These are phyloP conservation scores for Pangasius mekongensis DNA, from an alignment of 2,797 vertebrate genomes.

Conservation along the genomic window DNA sequence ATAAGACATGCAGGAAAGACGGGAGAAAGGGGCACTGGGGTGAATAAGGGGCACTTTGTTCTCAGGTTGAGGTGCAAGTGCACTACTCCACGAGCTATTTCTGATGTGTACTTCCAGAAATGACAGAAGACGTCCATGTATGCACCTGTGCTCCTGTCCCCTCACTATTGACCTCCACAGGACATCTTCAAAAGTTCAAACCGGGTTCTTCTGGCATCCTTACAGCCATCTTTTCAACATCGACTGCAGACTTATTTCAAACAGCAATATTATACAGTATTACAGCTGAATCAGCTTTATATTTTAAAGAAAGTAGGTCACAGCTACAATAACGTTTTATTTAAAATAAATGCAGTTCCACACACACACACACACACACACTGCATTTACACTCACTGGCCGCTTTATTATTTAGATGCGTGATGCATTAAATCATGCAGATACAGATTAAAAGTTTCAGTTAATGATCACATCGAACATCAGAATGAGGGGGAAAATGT, in stretches of 20 bases:
- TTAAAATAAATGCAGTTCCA: not conserved
- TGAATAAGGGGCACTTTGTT: not conserved
- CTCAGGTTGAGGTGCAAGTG: not conserved
- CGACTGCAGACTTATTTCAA: not conserved
- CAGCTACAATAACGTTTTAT: not conserved
- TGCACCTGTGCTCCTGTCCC: not conserved
- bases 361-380: not conserved
- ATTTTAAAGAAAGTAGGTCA: not conserved
- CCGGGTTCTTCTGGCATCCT: not conserved
- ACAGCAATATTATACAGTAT: not conserved
- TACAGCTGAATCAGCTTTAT: not conserved
- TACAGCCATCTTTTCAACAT: not conserved
- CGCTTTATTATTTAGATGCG: not conserved
- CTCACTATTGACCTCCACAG: not conserved
- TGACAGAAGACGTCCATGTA: not conserved
- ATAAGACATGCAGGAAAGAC: not conserved
- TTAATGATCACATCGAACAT: not conserved
- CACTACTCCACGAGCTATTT: not conserved
- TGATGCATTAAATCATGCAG: not conserved
- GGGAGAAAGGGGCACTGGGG: not conserved
- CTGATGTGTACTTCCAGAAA: not conserved
- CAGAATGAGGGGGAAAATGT: not conserved
- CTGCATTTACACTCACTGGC: not conserved
- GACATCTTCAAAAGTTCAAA: not conserved
- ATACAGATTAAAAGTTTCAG: not conserved